Conservation (phyloP, 2,888 invertebrate species). For the Schrankia costaestrigalis region DNA sequence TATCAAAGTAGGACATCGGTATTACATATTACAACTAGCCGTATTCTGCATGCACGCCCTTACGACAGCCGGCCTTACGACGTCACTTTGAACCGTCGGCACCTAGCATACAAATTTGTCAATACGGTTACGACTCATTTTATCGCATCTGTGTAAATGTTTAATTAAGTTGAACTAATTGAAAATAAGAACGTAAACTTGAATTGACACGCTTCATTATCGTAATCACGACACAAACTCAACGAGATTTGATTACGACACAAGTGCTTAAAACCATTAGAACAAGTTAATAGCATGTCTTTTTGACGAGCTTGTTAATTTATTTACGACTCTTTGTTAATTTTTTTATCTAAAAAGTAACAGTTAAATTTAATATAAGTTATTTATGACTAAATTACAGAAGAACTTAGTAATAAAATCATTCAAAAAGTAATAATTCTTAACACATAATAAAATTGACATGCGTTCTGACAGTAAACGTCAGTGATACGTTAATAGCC, state of each 20-base stretch:
- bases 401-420: too few species aligned
- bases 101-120: slow-evolving; percentile 30
- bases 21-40: too few species aligned
- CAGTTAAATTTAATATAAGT: too few species aligned
- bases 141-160: slow-evolving; percentile 22
- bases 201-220: slow-evolving; percentile 21
- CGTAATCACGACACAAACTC: slow-evolving; percentile 20
- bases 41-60: slow-evolving; percentile 58
- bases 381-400: too few species aligned
- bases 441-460: slow-evolving; percentile 15
- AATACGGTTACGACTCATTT: slow-evolving; percentile 18
- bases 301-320: too few species aligned
- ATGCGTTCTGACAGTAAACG: slow-evolving; percentile 17
- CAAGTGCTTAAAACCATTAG: slow-evolving; percentile 25
- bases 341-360: too few species aligned
- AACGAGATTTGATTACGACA: slow-evolving; percentile 23
- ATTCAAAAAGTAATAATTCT: too few species aligned
- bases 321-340: too few species aligned
- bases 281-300: slow-evolving; percentile 13
- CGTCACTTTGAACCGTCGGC: slow-evolving; percentile 46
- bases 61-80: slow-evolving; percentile 54
- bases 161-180: slow-evolving; percentile 19
- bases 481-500: slow-evolving; percentile 13
- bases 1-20: slow-evolving; percentile 50
- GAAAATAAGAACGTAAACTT: slow-evolving; percentile 15